These are phyloP conservation scores for Drosophila pachea DNA, from an alignment of 1,140 invertebrate species.

Conservation along the genomic window DNA sequence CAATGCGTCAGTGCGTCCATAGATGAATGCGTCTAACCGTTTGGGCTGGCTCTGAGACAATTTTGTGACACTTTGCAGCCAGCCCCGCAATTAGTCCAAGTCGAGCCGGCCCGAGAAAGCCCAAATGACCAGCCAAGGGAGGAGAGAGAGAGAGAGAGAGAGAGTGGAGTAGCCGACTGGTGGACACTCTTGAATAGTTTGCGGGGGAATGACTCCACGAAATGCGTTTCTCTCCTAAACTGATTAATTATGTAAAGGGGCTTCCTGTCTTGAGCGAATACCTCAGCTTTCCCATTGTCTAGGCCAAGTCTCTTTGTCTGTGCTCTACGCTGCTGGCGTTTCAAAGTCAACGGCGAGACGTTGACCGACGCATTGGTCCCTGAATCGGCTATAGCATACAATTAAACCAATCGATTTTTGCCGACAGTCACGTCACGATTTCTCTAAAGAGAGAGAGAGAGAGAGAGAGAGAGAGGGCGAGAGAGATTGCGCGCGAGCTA, in stretches of 20 bases:
- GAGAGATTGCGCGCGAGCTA: neutral
- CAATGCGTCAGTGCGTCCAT: slow-evolving; percentile 63
- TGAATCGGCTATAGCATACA: slow-evolving; percentile 25
- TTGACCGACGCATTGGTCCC: slow-evolving; percentile 8
- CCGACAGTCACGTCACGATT: slow-evolving; percentile 68
- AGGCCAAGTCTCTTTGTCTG: slow-evolving; percentile 25
- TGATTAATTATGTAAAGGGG: slow-evolving; percentile 69
- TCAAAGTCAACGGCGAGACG: slow-evolving; percentile 45
- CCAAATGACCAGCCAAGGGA: neutral
- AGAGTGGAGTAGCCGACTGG: neutral
- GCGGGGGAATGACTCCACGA: slow-evolving; percentile 26
- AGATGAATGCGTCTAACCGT: slow-evolving; percentile 31
- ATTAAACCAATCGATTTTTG: slow-evolving; percentile 35
- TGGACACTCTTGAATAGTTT: too few relatives aligned
- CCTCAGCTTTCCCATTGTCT: slow-evolving; percentile 44
- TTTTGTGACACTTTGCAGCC: slow-evolving; percentile 43
- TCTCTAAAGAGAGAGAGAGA: slow-evolving; percentile 6
- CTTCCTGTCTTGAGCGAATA: slow-evolving; percentile 72
- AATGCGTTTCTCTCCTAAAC: slow-evolving; percentile 39
- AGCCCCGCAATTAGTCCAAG: neutral
- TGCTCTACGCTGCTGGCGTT: slow-evolving; percentile 37
- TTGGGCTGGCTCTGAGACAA: slow-evolving; percentile 30
- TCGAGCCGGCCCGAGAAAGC: neutral
- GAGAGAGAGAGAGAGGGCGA: neutral
- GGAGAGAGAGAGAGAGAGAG: neutral